Base-by-base conservation (phyloP, 2,113 vertebrate species). In the Peromyscus polionotus region DNA sequence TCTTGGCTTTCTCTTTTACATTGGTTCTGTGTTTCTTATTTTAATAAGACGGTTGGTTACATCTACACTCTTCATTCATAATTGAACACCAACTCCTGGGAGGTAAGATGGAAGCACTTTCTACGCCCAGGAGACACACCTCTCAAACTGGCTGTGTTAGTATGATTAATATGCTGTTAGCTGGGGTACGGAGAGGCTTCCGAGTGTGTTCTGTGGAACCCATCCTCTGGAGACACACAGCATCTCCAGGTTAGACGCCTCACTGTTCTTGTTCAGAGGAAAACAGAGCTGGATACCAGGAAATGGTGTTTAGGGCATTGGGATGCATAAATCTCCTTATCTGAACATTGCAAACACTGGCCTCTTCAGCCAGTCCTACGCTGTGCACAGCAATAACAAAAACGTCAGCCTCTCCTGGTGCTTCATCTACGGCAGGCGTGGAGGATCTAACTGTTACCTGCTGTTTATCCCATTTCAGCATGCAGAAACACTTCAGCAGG, bases 221-320 rank as follows among this genome's bases (percentile, higher is more conserved):
- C 22, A 75, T 93, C 93, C n/a, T 92, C n/a, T 59, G n/a, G 39
- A 95, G 17, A 13, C 33, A 57, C 81, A 93, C 61, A 65, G 9
- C 70, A 65, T 96, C 59, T 89, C 81, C 42, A 81, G 77, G 80
- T 84, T 90, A 92, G 90, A 87, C 73, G 39, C 20, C 42, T 95
- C 48, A 24, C 67, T 67, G n/a, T 96, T 94, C 63, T 67, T 14
- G 1, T 85, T 84, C 67, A 88, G 68, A 88, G 75, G 39, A 4
- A 76, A 93, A 70, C 33, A 22, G 36, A 14, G 7, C 65, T 93
- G 51, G 45, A 70, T n/a, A 77, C 84, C 22, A 57, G 63, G 84
- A 84, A 81, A 51, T 4, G 70, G n/a, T 70, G n/a, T 85, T 70
- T 2, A 42, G 73, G 36, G n/a, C 59, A 26, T 95, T 93, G 68